phyloP scores from a whole-genome alignment of 2,113 vertebrate genomes.

The Gobio gobio region DNA sequence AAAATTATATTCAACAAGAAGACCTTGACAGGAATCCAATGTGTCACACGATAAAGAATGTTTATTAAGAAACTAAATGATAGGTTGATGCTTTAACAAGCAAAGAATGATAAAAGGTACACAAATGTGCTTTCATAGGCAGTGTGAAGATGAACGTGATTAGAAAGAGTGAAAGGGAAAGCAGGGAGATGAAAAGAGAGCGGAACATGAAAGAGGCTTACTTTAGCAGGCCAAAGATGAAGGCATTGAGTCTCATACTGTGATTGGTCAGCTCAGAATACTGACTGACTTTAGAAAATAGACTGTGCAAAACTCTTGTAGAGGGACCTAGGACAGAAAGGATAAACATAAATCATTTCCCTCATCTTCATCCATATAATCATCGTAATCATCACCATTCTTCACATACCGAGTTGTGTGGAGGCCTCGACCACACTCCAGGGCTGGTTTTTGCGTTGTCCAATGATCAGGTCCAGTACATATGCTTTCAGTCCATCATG shows the following conservation, averaged over 20 bases:
- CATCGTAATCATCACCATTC: background rate
- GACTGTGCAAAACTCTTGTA: conserved; percentile 87
- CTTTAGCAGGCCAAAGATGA: conserved; percentile 97
- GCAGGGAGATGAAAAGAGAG: background rate
- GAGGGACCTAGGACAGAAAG: conserved; percentile 82
- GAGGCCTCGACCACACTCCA: conserved; percentile 97
- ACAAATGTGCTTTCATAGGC: conserved; percentile 5
- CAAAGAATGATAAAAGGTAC: background rate
- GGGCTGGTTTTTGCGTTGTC: conserved; percentile 89
- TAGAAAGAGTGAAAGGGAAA: background rate
- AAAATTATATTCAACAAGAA: background rate
- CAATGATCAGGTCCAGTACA: conserved; percentile 91
- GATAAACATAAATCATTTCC: background rate
- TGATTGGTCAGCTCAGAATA: conserved; percentile 90
- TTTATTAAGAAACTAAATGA: background rate
- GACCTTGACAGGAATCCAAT: background rate
- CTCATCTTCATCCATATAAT: background rate
- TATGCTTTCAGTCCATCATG: conserved; percentile 92
- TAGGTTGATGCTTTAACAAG: background rate
- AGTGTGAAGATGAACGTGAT: background rate
- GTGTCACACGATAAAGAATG: background rate
- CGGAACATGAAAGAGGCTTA: conserved; percentile 70
- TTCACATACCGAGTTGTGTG: conserved; percentile 84
- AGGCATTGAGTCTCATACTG: conserved; percentile 93
- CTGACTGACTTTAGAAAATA: conserved; percentile 91